These are phyloP conservation scores for Steatornis caripensis DNA, from an alignment of 2,113 vertebrate species.

Conservation along the genomic window DNA sequence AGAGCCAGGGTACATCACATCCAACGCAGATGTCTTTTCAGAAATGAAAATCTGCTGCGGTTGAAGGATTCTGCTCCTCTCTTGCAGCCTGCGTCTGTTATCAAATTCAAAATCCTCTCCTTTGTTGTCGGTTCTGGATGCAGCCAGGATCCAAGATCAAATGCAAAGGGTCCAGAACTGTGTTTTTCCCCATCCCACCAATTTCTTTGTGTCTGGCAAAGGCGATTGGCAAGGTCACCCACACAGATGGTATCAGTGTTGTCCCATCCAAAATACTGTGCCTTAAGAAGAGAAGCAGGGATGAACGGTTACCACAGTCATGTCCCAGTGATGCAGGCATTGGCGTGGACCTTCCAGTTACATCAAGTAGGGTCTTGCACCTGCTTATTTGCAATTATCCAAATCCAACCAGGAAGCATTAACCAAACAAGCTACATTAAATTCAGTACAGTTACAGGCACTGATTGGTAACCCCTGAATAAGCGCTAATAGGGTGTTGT, in stretches of 20 bases:
- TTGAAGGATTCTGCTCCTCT: not conserved
- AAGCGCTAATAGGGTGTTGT: not conserved
- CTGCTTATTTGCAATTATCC: not conserved
- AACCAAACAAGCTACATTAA: not conserved
- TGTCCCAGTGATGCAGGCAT: rapidly evolving
- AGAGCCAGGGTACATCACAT: not conserved
- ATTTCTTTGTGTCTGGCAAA: not conserved
- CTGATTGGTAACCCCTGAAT: not conserved
- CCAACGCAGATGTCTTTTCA: not conserved
- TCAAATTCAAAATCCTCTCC: not conserved
- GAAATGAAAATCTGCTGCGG: rapidly evolving
- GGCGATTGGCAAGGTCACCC: not conserved
- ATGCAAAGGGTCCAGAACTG: not conserved
- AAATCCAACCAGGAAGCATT: not conserved
- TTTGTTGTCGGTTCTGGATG: not conserved
- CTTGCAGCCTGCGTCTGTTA: not conserved
- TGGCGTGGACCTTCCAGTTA: not conserved
- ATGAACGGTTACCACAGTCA: not conserved
- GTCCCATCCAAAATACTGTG: not conserved
- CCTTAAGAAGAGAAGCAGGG: not conserved
- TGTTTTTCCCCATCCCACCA: not conserved
- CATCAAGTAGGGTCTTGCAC: not conserved
- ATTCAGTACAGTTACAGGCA: not conserved
- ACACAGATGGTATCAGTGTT: not conserved
- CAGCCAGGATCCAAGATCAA: not conserved